Percentiles rank a stretch among this genome's conserved stretches.
phyloP scores from a whole-genome alignment of 2,113 vertebrate genomes.

The Ameiurus melas region DNA sequence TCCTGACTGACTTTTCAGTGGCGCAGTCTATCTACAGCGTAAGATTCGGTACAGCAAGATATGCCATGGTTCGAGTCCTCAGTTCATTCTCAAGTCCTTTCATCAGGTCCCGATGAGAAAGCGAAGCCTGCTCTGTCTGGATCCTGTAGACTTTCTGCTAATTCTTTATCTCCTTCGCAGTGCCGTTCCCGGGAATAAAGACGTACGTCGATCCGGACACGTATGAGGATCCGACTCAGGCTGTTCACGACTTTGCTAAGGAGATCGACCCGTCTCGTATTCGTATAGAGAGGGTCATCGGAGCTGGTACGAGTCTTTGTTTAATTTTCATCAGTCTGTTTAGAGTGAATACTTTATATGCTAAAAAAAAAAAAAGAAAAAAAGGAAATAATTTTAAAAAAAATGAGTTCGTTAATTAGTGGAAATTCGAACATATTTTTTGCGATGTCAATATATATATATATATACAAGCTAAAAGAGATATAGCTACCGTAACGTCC shows the following conservation, averaged over 20 bases:
- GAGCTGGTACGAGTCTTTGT: slow-evolving; percentile 78
- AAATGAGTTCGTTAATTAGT: not conserved
- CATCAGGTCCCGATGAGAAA: not conserved
- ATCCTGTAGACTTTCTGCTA: not conserved
- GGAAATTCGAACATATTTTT: not conserved
- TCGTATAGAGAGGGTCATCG: slow-evolving; percentile 96
- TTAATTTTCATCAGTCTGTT: not conserved
- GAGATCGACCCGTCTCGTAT: slow-evolving; percentile 97
- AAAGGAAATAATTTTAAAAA: no score
- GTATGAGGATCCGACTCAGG: slow-evolving; percentile 93
- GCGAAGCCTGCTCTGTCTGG: not conserved
- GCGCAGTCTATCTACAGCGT: not conserved
- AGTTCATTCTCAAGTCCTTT: not conserved
- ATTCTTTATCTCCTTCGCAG: slow-evolving; percentile 65
- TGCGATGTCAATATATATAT: not conserved
- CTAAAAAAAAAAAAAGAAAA: not conserved
- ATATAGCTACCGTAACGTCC: not conserved
- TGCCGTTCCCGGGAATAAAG: slow-evolving; percentile 89
- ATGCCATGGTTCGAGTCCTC: not conserved
- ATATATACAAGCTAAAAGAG: not conserved
- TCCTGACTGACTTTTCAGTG: not conserved
- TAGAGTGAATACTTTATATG: not conserved
- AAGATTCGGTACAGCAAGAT: not conserved
- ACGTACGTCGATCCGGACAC: slow-evolving; percentile 97
- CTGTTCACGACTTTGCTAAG: slow-evolving; percentile 95